Conservation (phyloP, 2,113 vertebrate species). For the Willisornis vidua region DNA sequence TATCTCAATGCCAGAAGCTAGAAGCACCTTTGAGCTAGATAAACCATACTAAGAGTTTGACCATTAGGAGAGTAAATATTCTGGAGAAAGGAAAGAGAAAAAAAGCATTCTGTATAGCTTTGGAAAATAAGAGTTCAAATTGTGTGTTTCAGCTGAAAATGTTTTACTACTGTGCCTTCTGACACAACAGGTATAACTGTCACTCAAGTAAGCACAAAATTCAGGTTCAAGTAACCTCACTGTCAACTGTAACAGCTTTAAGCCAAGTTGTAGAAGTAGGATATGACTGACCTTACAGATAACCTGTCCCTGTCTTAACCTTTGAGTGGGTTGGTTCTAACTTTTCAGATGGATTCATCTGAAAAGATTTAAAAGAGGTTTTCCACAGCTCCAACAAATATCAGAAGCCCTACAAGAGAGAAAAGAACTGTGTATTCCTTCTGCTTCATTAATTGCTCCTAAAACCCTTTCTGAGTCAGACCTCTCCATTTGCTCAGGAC, state of each 20-base stretch:
- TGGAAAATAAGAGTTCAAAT: neutral
- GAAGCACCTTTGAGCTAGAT: neutral
- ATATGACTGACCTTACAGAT: neutral
- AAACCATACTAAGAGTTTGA: neutral
- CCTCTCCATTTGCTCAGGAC: neutral
- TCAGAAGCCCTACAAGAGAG: neutral
- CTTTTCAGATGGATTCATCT: neutral
- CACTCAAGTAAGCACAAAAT: neutral
- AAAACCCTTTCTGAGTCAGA: neutral
- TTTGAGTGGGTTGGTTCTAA: neutral
- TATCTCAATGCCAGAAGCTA: neutral
- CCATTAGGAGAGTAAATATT: neutral
- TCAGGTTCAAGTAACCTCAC: neutral
- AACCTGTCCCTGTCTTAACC: neutral
- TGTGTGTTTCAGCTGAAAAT: neutral
- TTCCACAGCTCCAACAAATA: neutral
- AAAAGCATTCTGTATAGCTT: neutral
- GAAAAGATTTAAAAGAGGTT: neutral
- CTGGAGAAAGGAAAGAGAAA: neutral
- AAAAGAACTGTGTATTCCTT: neutral
- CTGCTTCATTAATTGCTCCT: neutral
- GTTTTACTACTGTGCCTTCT: neutral
- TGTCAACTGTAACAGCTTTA: neutral
- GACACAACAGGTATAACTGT: neutral
- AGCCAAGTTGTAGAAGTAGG: neutral